Evolutionary conservation across 2,888 invertebrate genomes (phyloP).

Genomic region (Erebia palarica): DNA sequence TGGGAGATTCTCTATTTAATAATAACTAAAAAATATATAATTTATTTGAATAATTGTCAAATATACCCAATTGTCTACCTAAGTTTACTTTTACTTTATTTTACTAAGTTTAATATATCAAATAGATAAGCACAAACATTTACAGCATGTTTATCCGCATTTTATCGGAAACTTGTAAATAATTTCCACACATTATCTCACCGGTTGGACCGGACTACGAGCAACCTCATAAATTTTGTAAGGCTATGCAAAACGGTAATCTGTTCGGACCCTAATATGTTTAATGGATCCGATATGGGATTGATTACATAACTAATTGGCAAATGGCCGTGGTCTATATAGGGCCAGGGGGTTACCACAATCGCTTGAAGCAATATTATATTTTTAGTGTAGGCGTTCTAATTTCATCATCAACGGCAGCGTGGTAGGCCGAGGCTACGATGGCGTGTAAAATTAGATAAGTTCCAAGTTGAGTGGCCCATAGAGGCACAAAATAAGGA

Average conservation of each 20-base stretch:
- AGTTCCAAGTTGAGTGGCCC: too few relatives aligned
- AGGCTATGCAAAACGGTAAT: constrained; percentile 31
- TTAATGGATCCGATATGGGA: constrained; percentile 39
- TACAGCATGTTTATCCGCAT: constrained; percentile 6
- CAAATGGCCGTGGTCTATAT: constrained; percentile 3
- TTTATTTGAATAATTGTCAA: too few relatives aligned
- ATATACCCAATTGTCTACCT: neutral
- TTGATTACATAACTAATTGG: constrained; percentile 27
- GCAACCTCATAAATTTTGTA: constrained; percentile 28
- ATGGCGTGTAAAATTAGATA: too few relatives aligned
- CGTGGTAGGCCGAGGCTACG: too few relatives aligned
- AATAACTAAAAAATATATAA: too few relatives aligned
- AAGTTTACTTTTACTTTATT: too few relatives aligned
- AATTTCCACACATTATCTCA: constrained; percentile 21
- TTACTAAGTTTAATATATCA: neutral
- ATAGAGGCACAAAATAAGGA: too few relatives aligned
- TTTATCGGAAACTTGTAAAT: constrained; percentile 16
- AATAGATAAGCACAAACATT: constrained; percentile 12
- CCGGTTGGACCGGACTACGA: neutral
- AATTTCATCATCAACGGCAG: too few relatives aligned
- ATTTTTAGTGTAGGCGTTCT: too few relatives aligned
- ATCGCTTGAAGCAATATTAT: too few relatives aligned
- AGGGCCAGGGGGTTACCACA: neutral
- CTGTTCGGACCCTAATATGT: constrained; percentile 25
- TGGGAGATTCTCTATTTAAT: too few relatives aligned